Evolutionary conservation across 2,797 vertebrate species (phyloP), one percentile per base, ranked within the genome.

Genomic region (Girardinus metallicus): DNA sequence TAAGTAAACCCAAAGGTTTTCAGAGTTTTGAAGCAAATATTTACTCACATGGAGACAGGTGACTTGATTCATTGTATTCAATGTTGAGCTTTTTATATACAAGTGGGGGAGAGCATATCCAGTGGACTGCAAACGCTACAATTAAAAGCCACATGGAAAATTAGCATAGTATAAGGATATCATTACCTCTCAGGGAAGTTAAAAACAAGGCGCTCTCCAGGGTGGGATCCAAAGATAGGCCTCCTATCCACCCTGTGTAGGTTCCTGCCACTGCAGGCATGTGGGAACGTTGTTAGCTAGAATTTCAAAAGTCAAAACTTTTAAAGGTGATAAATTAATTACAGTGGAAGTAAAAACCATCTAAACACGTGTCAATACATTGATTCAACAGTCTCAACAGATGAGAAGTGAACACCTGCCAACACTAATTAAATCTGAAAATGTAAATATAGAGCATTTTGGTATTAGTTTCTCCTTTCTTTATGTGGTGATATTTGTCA

Each of bases 151-250:
- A 85, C 49, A 41, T 85, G 85, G 77, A 15, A 86, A 85, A 93
- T 94, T 88, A 91, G 91, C 91, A 92, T 86, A 29, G 80, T 64
- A 89, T 92, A 91, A 91, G 89, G 84, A 92, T 93, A 92, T 94
- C 83, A 94, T 95, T 94, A 93, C 81, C 87, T 90, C 89, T 82
- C 85, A 83, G 86, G 89, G 84, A 92, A 89, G 87, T 76, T 71
- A 75, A 85, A 91, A 94, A 92, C 91, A 93, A 93, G 94, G 84
- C 55, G 76, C 73, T 88, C 88, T 90, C 86, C 80, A 79, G 88
- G 92, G 91, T 84, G 89, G 85, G 78, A 77, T 92, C 90, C 87
- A 92, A 93, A 95, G 89, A 94, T 92, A 95, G 93, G 75, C 76
- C 84, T 86, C 77, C 88, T 86, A 90, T 86, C 89, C 86, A 86